These are phyloP conservation scores for Calcarius lapponicus DNA, from an alignment of 2,797 vertebrate genomes.

Conservation along the genomic window DNA sequence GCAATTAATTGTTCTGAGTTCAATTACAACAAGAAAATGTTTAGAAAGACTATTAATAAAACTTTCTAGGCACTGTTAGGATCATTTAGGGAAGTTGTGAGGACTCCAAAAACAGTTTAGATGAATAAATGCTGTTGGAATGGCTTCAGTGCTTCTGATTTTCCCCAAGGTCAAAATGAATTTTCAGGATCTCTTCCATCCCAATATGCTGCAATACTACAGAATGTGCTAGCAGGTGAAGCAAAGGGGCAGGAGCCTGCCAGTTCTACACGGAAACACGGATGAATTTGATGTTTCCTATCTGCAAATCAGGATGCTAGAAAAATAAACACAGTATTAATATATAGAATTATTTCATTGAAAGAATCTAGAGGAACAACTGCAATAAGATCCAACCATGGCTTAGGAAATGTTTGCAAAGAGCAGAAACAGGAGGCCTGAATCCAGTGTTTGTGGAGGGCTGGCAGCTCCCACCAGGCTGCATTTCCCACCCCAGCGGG, in stretches of 20 bases:
- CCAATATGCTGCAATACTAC: not conserved
- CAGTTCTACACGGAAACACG: not conserved
- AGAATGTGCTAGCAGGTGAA: not conserved
- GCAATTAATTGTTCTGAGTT: not conserved
- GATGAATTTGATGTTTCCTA: not conserved
- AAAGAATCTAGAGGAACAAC: not conserved
- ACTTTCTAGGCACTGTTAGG: not conserved
- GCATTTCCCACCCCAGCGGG: accelerated
- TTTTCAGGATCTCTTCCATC: not conserved
- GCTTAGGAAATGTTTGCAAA: not conserved
- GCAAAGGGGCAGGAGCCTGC: not conserved
- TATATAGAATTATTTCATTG: not conserved
- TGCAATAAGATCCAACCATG: not conserved
- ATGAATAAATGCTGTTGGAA: not conserved
- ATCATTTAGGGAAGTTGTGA: not conserved
- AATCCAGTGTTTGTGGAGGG: not conserved
- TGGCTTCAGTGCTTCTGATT: not conserved
- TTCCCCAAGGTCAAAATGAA: not conserved
- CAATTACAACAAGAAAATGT: not conserved
- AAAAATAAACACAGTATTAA: not conserved
- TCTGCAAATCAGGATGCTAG: not conserved
- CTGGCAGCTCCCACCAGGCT: not conserved
- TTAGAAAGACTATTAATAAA: not conserved
- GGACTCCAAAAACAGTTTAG: not conserved
- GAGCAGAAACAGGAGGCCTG: not conserved